Base-by-base conservation (phyloP, 2,888 invertebrate species). In the Caenorhabditis wallacei region DNA sequence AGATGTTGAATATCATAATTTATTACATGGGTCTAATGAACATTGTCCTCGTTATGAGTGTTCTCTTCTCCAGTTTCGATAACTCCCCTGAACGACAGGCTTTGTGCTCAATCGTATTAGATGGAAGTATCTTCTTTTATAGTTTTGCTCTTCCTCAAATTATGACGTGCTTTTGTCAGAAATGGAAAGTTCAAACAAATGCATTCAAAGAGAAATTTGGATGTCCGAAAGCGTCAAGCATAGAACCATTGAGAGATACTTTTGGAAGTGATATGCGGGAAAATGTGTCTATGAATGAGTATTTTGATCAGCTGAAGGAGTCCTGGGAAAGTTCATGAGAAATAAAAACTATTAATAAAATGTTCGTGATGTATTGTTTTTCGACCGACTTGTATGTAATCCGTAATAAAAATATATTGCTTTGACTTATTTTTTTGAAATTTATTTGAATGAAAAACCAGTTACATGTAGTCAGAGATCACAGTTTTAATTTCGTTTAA, bases 21-120 rank as follows among this genome's bases (percentile, higher is more conserved):
- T 35, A 56, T 20, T 78, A 69, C 46, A 70, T 70, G 70, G 64
- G 70, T 1, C 16, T 71, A 18, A 70, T 79, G 78, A 79, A 79
- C 48, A 20, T 56, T 2, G 13, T 70, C 0, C 64, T 79, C 13
- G 57, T 79, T 16, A 11, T 48, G 4, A 54, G 70, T n/a, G 64
- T 79, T 3, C 70, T 70, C 24, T n/a, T 64, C 48, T 64, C 78
- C 10, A 79, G 78, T 46, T 57, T 70, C 40, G 48, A 64, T n/a
- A 20, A 53, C 8, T 64, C 78, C 13, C 70, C 69, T 22, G 70
- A 71, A 56, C 13, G 46, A n/a, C 70, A 79, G 64, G 56, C 70
- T 0, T 3, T 70, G 3, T 70, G 63, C 46, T 40, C 70, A 5
- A 5, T 64, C 1, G 7, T 64, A 10, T 24, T 79, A 8, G 78